These are phyloP conservation scores for Lemur catta DNA, from an alignment of 2,797 vertebrate genomes.

Conservation along the genomic window DNA sequence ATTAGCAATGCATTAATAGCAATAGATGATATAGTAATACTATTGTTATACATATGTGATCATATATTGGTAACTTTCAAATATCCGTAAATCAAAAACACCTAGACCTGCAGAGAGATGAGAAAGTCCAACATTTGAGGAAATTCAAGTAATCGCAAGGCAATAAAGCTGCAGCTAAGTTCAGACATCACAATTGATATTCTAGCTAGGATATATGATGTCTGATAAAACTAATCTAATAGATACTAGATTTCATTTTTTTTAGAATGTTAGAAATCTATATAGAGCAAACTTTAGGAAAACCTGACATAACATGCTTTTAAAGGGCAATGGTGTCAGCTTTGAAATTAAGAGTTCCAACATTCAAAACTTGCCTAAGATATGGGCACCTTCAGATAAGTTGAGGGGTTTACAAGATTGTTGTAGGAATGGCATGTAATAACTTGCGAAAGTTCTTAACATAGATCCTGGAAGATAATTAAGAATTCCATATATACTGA, in stretches of 20 bases:
- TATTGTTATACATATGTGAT: not conserved
- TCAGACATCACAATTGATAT: not conserved
- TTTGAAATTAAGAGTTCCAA: not conserved
- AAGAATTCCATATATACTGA: not conserved
- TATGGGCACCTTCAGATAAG: not conserved
- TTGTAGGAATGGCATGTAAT: not conserved
- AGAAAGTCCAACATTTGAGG: not conserved
- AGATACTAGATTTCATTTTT: not conserved
- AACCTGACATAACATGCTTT: not conserved
- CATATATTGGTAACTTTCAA: not conserved
- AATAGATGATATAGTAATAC: not conserved
- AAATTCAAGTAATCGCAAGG: not conserved
- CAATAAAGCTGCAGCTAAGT: not conserved
- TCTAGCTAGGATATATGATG: not conserved
- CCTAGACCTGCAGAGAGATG: not conserved
- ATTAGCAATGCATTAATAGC: not conserved
- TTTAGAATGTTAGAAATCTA: not conserved
- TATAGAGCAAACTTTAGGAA: not conserved
- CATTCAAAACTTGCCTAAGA: not conserved
- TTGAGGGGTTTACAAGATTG: not conserved
- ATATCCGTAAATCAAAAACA: not conserved
- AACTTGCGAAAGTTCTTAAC: not conserved
- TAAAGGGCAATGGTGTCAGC: not conserved
- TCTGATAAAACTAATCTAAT: not conserved
- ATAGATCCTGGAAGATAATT: not conserved